phyloP scores from a whole-genome alignment of 2,113 vertebrate genomes.

The Alouatta palliata region DNA sequence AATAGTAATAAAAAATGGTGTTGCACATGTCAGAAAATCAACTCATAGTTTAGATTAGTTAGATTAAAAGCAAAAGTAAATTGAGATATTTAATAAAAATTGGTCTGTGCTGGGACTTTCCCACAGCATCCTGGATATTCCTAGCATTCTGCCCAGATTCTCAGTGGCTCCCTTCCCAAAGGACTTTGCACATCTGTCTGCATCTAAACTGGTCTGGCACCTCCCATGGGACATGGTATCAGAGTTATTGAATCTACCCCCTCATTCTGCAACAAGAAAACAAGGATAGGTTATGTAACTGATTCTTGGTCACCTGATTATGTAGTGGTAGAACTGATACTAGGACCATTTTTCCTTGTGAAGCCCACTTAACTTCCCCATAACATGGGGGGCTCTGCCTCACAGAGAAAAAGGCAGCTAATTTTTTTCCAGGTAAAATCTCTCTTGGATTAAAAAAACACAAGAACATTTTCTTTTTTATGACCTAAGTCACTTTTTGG shows the following conservation, averaged over 20 bases:
- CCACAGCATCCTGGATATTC: background rate
- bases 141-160: background rate
- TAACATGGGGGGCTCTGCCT: background rate
- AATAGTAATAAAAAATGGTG: too few relatives aligned
- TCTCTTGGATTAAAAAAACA: background rate
- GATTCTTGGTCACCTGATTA: background rate
- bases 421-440: background rate
- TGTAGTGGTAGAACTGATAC: background rate
- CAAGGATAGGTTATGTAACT: background rate
- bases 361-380: background rate
- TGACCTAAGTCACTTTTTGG: constrained; percentile 9
- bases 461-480: background rate
- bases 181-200: background rate
- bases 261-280: background rate
- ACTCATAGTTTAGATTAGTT: background rate
- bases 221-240: background rate
- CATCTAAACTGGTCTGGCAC: background rate
- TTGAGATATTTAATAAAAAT: background rate
- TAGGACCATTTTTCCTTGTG: background rate
- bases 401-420: background rate
- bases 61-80: constrained; percentile 6
- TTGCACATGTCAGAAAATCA: background rate
- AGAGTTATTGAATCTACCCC: background rate
- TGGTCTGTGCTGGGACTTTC: background rate
- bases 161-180: background rate